Conservation (phyloP, 2,797 vertebrate species). For the Cyclura pinguis region DNA sequence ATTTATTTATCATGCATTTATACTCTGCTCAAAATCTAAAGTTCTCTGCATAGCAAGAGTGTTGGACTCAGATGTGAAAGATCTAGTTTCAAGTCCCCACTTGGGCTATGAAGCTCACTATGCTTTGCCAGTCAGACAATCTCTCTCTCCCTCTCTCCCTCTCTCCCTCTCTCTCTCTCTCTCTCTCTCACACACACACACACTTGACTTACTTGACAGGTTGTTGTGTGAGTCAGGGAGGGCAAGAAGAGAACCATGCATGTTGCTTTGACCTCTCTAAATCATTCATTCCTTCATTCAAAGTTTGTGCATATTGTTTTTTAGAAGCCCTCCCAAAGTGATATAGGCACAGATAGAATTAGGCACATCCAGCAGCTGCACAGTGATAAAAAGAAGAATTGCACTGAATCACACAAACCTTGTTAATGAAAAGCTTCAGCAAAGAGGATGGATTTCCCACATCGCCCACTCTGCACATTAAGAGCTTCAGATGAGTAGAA, state of each 20-base stretch:
- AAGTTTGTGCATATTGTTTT: not conserved
- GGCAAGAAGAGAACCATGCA: not conserved
- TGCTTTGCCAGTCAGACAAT: no score
- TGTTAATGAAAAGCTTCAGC: not conserved
- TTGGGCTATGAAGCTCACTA: not conserved
- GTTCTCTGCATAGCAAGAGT: not conserved
- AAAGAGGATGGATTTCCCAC: not conserved
- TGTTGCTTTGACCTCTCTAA: not conserved
- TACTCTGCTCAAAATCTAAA: no score
- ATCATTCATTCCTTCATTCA: not conserved
- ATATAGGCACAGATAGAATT: not conserved
- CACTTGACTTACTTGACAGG: not conserved
- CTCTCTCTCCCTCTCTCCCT: no score
- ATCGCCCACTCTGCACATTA: not conserved
- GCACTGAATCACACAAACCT: not conserved
- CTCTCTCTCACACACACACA: no score
- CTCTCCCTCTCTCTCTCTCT: no score
- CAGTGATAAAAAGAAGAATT: not conserved
- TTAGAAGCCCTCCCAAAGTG: not conserved
- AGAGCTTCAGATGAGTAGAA: not conserved
- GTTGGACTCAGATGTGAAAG: not conserved
- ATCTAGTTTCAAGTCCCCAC: no score
- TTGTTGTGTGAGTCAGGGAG: not conserved
- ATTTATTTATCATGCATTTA: no score
- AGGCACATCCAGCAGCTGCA: not conserved